Evolutionary conservation across 2,113 vertebrate genomes (phyloP).

Genomic region (Pelecanus crispus): DNA sequence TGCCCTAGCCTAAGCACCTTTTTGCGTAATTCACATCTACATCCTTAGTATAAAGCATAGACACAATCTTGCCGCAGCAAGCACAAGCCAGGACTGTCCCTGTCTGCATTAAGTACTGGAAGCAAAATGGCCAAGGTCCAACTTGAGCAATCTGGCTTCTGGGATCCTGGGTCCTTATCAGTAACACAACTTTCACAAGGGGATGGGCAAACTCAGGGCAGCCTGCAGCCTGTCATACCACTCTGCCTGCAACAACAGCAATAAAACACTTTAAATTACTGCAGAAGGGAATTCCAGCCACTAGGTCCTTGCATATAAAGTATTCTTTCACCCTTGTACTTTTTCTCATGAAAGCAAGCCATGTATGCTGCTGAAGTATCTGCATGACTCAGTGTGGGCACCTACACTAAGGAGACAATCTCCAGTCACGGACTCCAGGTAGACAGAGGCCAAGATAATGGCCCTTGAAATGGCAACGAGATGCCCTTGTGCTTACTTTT

Average conservation of each 20-base stretch:
- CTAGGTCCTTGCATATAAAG: background rate
- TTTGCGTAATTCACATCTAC: background rate
- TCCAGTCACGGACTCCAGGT: background rate
- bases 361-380: background rate
- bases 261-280: background rate
- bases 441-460: background rate
- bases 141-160: background rate
- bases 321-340: background rate
- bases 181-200: background rate
- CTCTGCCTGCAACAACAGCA: background rate
- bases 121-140: background rate
- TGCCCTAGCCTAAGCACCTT: background rate
- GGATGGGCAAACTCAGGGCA: background rate
- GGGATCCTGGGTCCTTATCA: background rate
- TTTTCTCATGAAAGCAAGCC: background rate
- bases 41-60: background rate
- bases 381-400: background rate
- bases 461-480: rapidly evolving
- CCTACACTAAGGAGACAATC: background rate
- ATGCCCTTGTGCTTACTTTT: background rate
- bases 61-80: background rate
- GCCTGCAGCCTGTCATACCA: background rate
- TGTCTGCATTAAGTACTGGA: background rate
- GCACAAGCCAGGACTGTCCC: background rate
- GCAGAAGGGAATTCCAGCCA: background rate